Conservation (phyloP, 2,888 invertebrate genomes). For the Cheilosia urbana region DNA sequence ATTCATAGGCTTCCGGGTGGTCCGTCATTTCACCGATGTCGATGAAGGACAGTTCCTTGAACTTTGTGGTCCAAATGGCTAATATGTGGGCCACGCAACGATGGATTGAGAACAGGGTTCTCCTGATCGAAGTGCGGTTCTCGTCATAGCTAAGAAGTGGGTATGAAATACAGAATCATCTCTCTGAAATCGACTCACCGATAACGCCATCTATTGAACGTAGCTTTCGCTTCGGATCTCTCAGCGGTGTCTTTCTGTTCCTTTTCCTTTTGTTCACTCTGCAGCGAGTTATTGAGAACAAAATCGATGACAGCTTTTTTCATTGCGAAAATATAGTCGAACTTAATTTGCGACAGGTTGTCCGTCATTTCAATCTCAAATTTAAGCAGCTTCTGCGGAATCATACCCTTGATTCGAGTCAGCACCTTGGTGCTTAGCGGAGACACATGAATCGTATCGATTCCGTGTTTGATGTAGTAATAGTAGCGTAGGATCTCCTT, state of each 20-base stretch:
- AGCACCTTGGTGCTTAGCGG: conserved; percentile 91
- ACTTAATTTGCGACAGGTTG: conserved; percentile 91
- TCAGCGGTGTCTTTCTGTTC: conserved; percentile 78
- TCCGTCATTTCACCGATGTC: conserved; percentile 82
- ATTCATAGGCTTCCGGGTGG: conserved; percentile 81
- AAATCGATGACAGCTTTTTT: conserved; percentile 97
- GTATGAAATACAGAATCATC: not conserved
- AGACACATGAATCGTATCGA: conserved; percentile 95
- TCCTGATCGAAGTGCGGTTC: conserved; percentile 85
- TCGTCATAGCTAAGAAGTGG: conserved; percentile 82
- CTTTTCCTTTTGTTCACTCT: conserved; percentile 76
- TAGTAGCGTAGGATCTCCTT: conserved; percentile 92
- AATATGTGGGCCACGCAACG: conserved; percentile 92
- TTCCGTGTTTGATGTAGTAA: conserved; percentile 95
- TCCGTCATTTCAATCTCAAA: conserved; percentile 86
- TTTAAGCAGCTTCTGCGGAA: conserved; percentile 87
- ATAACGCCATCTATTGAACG: conserved; percentile 89
- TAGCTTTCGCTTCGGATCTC: conserved; percentile 86
- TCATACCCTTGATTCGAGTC: conserved; percentile 86
- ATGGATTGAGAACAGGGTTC: conserved; percentile 90
- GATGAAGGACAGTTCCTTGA: conserved; percentile 85
- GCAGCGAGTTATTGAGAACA: conserved; percentile 91
- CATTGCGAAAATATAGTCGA: conserved; percentile 93
- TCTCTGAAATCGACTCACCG: conserved; percentile 79
- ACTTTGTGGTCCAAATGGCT: conserved; percentile 92